Conservation (phyloP, 2,113 vertebrate genomes). For the Pluvianellus socialis region DNA sequence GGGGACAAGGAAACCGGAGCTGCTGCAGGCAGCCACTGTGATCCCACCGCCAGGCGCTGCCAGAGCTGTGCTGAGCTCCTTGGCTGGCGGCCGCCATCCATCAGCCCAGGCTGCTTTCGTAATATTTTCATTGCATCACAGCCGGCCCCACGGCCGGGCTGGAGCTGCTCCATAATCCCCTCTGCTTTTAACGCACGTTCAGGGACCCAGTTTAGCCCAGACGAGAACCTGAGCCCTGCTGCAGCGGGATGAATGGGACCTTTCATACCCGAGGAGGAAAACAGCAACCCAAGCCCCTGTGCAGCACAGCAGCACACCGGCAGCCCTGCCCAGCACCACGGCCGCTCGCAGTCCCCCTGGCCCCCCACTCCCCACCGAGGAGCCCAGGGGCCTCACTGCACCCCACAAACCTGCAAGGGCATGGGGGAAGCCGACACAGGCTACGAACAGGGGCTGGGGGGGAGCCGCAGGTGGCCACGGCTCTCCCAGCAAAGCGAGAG, state of each 20-base stretch:
- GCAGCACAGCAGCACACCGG: rapidly evolving
- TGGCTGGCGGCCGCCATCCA: not conserved
- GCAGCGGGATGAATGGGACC: not conserved
- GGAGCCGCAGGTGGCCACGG: rapidly evolving
- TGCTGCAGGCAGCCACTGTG: not conserved
- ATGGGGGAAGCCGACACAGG: rapidly evolving
- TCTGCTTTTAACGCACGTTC: not conserved
- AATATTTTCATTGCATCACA: slow-evolving; percentile 41
- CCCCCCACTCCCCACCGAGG: rapidly evolving
- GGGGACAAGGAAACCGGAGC: not conserved
- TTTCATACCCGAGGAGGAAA: slow-evolving; percentile 33
- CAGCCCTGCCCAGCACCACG: not conserved
- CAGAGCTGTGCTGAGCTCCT: not conserved
- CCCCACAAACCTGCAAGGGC: not conserved
- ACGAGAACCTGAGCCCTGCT: slow-evolving; percentile 30
- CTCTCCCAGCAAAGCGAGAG: rapidly evolving
- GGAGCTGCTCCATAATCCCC: slow-evolving; percentile 33
- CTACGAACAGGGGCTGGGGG: not conserved
- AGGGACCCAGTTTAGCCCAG: slow-evolving; percentile 32
- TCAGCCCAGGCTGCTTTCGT: not conserved
- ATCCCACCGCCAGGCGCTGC: not conserved
- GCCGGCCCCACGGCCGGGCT: not conserved
- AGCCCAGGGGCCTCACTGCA: not conserved
- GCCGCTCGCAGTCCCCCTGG: not conserved
- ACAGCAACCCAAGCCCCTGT: not conserved